Conservation (phyloP, 2,797 vertebrate genomes). For the Allochrocebus solatus region DNA sequence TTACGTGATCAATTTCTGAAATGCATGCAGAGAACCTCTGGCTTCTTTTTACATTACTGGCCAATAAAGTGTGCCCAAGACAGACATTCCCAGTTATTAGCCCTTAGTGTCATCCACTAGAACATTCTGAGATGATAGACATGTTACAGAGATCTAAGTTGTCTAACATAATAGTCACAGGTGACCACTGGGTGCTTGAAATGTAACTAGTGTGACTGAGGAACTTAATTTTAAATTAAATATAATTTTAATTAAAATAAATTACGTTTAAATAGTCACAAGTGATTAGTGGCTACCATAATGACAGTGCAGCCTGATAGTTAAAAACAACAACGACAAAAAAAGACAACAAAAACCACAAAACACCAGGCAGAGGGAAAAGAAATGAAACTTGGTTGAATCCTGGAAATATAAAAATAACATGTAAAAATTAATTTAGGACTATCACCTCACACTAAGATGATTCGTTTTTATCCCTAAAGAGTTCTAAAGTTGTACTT, state of each 20-base stretch:
- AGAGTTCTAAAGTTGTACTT: slow-evolving; percentile 6
- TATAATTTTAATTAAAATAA: slow-evolving; percentile 20
- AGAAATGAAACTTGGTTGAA: background rate
- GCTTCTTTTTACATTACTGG: background rate
- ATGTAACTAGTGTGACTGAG: background rate
- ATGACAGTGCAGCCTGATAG: background rate
- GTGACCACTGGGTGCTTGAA: background rate
- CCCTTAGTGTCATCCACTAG: background rate
- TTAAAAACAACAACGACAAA: background rate
- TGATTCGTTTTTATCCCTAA: background rate
- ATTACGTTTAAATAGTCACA: slow-evolving; percentile 2
- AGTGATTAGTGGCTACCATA: background rate
- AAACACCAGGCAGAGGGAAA: background rate
- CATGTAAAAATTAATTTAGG: slow-evolving; percentile 1
- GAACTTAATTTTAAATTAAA: background rate
- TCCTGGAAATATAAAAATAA: slow-evolving; percentile 13
- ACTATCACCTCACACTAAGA: background rate
- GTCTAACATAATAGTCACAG: background rate
- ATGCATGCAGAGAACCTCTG: background rate
- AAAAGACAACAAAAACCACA: background rate
- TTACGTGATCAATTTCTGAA: background rate
- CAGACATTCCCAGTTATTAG: background rate
- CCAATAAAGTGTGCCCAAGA: background rate
- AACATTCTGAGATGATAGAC: background rate
- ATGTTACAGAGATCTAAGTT: background rate